phyloP scores from a whole-genome alignment of 1,140 invertebrate species.

The Zaprionus tsacasi region DNA sequence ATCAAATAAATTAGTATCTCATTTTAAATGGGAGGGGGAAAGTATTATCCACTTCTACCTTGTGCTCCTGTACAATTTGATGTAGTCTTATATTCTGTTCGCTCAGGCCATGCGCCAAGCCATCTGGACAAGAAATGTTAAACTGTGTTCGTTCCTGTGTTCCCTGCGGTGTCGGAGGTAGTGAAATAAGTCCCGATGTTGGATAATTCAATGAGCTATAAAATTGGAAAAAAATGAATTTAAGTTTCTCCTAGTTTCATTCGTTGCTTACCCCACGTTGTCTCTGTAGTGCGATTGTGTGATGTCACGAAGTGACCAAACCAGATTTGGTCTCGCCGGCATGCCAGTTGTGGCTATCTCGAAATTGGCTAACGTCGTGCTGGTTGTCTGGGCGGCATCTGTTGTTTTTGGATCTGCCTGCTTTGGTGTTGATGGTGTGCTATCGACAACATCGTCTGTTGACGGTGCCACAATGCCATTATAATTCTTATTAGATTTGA shows the following conservation, averaged over 20 bases:
- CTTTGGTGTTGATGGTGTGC: constrained; percentile 15
- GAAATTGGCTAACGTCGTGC: constrained; percentile 29
- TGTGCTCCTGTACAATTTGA: constrained; percentile 91
- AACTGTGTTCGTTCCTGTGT: constrained; percentile 67
- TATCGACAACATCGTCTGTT: constrained; percentile 39
- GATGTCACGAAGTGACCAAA: constrained; percentile 58
- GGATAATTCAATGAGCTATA: constrained; percentile 57
- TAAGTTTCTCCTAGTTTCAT: neutral
- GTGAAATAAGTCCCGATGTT: constrained; percentile 61
- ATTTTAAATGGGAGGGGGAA: no score
- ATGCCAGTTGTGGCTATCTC: constrained; percentile 36
- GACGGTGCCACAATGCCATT: neutral
- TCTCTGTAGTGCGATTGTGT: constrained; percentile 48
- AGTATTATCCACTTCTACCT: constrained; percentile 85
- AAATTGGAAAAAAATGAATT: constrained; percentile 10
- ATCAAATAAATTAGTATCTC: no score
- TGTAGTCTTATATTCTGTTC: constrained; percentile 91
- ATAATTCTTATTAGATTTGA: constrained; percentile 20
- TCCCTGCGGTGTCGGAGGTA: constrained; percentile 73
- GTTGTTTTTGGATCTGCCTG: constrained; percentile 32
- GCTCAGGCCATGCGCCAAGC: constrained; percentile 90
- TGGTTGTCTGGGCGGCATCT: neutral
- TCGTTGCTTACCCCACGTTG: constrained; percentile 39
- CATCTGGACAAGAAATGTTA: constrained; percentile 88
- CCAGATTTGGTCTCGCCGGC: constrained; percentile 54